Base-by-base conservation (phyloP, 1,140 invertebrate species). In the Drosophila trapezifrons region DNA sequence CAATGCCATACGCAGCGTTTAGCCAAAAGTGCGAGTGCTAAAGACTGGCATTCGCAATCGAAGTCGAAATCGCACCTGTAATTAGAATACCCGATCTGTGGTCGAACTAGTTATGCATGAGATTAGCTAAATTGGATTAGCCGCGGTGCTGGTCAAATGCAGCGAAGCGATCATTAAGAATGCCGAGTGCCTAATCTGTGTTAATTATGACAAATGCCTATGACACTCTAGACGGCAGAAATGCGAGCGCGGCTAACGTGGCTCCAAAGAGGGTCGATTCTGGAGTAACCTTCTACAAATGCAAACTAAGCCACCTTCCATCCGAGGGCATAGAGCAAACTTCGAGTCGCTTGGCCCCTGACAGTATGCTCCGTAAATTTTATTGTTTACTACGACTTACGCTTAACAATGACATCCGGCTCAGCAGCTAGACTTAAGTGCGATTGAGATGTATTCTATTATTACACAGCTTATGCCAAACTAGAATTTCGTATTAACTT, bases 131-230 rank as follows among this genome's bases (percentile, higher is more conserved):
- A 73, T 73, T 73, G 70, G 70, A 73, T 73, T 73, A 62, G 69
- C 35, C 35, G 47, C 37, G 20, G 65, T 54, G 32, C 25, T 22
- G 37, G 40, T 7, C 35, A 35, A 46, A 35, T 72, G 55, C 55
- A 46, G 25, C 67, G 29, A 17, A 57, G 65, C 38, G 55, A 9
- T 35, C 37, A 60, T 58, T 52, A 43, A 38, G 66, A 60, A 72
- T 72, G 55, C 55, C 46, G 55, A 73, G 51, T 72, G 70, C 55
- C 37, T 74, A 55, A 74, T 62, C 69, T 74, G 69, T 74, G 70
- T 73, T 73, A 73, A 73, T 73, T 73, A 73, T 73, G 70, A 73
- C 67, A 72, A 73, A 73, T 73, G 47, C 64, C 55, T 74, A 55
- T 40, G 71, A 55, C 35, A 63, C 70, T 55, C 35, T 45, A 27